A percentile compares a stretch with the other conserved stretches of the same genome.
Evolutionary conservation across 37 sponge, comb jelly and placozoan species (phyloP).

Genomic region (Crambe crambe): DNA sequence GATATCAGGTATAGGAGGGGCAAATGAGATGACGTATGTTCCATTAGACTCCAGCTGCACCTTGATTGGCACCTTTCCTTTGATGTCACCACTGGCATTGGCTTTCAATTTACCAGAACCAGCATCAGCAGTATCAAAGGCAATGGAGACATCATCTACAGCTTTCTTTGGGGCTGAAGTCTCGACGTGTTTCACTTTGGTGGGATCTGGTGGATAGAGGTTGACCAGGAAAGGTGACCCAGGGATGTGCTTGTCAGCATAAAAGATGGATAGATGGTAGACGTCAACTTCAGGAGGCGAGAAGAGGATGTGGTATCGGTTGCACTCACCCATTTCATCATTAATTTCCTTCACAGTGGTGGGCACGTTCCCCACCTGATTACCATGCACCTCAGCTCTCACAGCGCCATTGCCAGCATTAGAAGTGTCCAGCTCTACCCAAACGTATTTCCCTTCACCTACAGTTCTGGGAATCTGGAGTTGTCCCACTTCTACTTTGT

Average conservation of each 20-base stretch:
- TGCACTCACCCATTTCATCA: neutral
- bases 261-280: slow-evolving; percentile 25
- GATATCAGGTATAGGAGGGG: slow-evolving; percentile 40
- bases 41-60: slow-evolving; percentile 18
- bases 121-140: slow-evolving; percentile 49
- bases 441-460: slow-evolving; percentile 13
- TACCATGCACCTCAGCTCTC: slow-evolving; percentile 19
- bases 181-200: slow-evolving; percentile 10
- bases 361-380: slow-evolving; percentile 9
- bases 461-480: slow-evolving; percentile 23
- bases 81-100: slow-evolving; percentile 31
- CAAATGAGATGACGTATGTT: neutral
- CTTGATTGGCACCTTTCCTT: slow-evolving; percentile 32
- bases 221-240: slow-evolving; percentile 69
- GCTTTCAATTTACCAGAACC: slow-evolving; percentile 51
- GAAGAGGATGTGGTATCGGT: slow-evolving; percentile 21
- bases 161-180: slow-evolving; percentile 1
- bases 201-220: slow-evolving; percentile 29
- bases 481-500: slow-evolving; percentile 27
- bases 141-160: neutral
- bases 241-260: slow-evolving; percentile 32
- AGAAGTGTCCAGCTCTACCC: slow-evolving; percentile 29
- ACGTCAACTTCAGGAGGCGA: slow-evolving; percentile 20
- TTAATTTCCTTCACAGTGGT: slow-evolving; percentile 1
- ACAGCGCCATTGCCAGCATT: slow-evolving; percentile 45